Evolutionary conservation across 1,140 invertebrate genomes (phyloP).

Genomic region (Uloborus diversus): DNA sequence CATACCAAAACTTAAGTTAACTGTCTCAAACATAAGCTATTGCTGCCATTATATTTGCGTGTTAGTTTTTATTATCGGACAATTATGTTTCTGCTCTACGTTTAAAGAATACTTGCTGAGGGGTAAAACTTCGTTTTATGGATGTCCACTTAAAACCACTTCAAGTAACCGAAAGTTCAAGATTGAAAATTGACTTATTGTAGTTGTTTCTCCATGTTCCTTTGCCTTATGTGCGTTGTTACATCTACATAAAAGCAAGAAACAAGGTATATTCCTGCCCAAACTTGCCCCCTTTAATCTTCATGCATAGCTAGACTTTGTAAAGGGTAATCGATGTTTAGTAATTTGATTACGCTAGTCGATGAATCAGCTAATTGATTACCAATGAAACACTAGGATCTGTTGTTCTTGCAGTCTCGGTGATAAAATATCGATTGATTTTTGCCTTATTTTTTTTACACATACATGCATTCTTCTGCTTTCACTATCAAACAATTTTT

Average conservation of each 20-base stretch:
- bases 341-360: constrained; percentile 39
- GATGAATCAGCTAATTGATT: constrained; percentile 50
- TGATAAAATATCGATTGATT: constrained; percentile 52
- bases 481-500: background rate
- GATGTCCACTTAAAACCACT: too few species aligned
- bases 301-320: constrained; percentile 20
- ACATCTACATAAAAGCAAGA: background rate
- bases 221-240: too few species aligned
- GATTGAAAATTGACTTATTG: too few species aligned
- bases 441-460: constrained; percentile 7
- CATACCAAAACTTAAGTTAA: too few species aligned
- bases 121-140: too few species aligned
- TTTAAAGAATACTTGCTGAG: too few species aligned
- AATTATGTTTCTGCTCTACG: too few species aligned
- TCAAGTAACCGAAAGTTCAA: too few species aligned
- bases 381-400: constrained; percentile 27
- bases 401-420: constrained; percentile 27
- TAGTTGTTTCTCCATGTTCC: too few species aligned
- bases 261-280: background rate
- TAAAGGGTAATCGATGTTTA: constrained; percentile 32
- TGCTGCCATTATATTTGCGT: too few species aligned
- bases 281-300: constrained; percentile 22
- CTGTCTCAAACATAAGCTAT: too few species aligned
- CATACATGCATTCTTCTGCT: background rate
- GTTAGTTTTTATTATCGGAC: too few species aligned